phyloP scores from a whole-genome alignment of 2,797 vertebrate genomes.

The Poecilia picta region DNA sequence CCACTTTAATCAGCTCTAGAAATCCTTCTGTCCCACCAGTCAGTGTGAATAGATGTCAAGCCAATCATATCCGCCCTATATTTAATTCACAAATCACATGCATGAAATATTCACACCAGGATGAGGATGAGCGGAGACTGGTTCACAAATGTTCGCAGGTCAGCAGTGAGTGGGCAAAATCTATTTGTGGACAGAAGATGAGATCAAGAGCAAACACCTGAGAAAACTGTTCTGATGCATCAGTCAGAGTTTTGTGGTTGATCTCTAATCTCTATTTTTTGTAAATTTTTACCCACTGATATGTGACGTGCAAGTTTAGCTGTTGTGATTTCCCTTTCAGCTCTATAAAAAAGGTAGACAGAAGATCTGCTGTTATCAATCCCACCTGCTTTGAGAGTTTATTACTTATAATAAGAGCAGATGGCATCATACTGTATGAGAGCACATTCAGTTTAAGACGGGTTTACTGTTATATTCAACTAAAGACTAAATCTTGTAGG shows the following conservation, averaged over 20 bases:
- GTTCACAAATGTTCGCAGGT: conserved; percentile 22
- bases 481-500: background rate
- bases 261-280: background rate
- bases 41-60: conserved; percentile 62
- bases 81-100: conserved; percentile 76
- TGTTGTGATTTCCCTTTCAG: background rate
- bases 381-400: background rate
- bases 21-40: conserved; percentile 34
- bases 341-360: background rate
- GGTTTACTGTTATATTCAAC: background rate
- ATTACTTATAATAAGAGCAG: background rate
- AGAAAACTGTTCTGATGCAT: background rate
- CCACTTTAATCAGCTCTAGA: conserved; percentile 41
- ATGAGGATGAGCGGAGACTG: conserved; percentile 20
- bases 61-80: conserved; percentile 61
- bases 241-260: background rate
- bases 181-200: conserved; percentile 6
- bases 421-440: background rate
- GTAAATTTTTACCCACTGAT: background rate
- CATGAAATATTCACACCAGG: conserved; percentile 74
- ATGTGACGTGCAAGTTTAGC: background rate
- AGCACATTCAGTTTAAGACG: background rate
- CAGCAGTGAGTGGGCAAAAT: conserved; percentile 22
- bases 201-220: conserved; percentile 2
- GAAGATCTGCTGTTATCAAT: background rate